Percentiles rank a stretch among this genome's conserved stretches.
phyloP scores from a whole-genome alignment of 2,113 vertebrate genomes.

The Pycnonotus jocosus region DNA sequence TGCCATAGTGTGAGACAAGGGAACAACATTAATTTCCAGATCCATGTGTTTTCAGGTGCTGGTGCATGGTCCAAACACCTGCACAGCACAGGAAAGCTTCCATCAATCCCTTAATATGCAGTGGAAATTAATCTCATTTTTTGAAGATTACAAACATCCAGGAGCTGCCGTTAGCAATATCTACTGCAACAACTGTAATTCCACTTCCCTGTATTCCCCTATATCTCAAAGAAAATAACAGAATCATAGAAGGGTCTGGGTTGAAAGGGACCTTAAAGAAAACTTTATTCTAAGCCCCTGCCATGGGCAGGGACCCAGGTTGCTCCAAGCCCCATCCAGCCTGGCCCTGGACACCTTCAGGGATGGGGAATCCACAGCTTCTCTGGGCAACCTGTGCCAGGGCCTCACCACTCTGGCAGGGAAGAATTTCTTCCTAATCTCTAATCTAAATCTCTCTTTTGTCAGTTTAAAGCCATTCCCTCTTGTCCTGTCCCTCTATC shows the following conservation, averaged over 20 bases:
- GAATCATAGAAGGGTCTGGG: neutral
- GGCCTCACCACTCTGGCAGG: fast-evolving
- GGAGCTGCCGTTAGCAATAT: neutral
- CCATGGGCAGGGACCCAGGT: neutral
- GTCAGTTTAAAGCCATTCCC: neutral
- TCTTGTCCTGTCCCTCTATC: neutral
- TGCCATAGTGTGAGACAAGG: neutral
- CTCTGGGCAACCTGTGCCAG: neutral
- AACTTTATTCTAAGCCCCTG: neutral
- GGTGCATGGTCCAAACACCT: neutral
- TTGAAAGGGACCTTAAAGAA: neutral
- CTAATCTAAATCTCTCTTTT: neutral
- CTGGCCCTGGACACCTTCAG: neutral
- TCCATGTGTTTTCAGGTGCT: neutral
- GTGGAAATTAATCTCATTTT: neutral
- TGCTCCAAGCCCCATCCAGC: neutral
- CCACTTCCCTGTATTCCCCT: neutral
- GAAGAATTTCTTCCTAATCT: neutral
- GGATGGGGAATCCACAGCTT: neutral
- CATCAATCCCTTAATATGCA: neutral
- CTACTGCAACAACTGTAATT: neutral
- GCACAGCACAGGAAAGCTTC: neutral
- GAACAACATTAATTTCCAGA: neutral
- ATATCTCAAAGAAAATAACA: neutral
- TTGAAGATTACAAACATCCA: neutral